Evolutionary conservation across 1,140 invertebrate species (phyloP).

Genomic region (Sarcophaga peregrina): DNA sequence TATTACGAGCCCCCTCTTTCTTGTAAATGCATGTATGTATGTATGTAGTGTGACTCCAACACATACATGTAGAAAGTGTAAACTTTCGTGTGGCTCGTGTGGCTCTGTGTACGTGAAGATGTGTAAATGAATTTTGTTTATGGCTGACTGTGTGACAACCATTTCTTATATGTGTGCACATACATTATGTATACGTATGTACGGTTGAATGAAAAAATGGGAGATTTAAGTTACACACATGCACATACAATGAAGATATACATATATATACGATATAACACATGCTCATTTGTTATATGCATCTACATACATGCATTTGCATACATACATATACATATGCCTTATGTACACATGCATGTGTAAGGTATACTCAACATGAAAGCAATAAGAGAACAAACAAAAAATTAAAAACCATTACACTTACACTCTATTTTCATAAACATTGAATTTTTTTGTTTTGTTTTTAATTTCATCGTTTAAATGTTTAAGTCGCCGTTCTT

Average conservation of each 20-base stretch:
- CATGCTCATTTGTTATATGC: no score
- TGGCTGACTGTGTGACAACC: background rate
- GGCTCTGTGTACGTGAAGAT: background rate
- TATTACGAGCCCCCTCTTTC: background rate
- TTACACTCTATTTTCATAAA: no score
- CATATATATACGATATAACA: no score
- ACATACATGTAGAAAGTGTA: no score
- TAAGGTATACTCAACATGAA: no score
- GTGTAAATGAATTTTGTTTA: background rate
- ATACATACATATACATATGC: background rate
- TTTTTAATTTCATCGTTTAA: no score
- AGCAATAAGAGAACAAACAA: background rate
- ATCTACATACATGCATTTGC: no score
- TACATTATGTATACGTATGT: background rate
- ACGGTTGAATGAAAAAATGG: background rate
- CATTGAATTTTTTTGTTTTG: no score
- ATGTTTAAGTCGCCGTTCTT: no score
- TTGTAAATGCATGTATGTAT: background rate
- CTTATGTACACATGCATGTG: background rate
- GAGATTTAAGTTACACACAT: background rate
- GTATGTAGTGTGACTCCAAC: background rate
- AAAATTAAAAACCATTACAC: background rate
- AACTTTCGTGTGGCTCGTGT: no score
- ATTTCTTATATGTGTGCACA: background rate
- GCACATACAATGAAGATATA: background rate